These are phyloP conservation scores for Bos javanicus DNA, from an alignment of 2,113 vertebrate genomes.

Conservation along the genomic window DNA sequence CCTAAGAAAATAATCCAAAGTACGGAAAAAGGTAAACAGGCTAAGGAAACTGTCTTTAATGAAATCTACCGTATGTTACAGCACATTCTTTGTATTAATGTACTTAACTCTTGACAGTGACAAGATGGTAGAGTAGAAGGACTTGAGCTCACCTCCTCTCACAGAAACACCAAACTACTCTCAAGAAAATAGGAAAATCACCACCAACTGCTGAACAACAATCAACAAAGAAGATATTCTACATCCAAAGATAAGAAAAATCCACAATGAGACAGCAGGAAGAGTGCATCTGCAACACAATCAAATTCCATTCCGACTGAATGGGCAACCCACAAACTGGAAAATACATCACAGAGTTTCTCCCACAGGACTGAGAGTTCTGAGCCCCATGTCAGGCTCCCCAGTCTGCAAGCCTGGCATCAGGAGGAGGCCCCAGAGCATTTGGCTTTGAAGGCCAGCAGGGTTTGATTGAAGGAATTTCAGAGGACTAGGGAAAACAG, in stretches of 20 bases:
- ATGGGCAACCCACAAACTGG: neutral
- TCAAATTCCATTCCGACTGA: neutral
- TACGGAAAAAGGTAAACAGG: neutral
- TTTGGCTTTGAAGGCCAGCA: neutral
- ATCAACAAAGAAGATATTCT: too few species aligned
- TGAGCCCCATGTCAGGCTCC: neutral
- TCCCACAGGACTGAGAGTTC: neutral
- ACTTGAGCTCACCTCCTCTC: too few species aligned
- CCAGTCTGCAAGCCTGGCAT: neutral
- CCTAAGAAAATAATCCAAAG: neutral
- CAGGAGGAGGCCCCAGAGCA: neutral
- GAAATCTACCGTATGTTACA: neutral
- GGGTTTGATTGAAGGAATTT: neutral
- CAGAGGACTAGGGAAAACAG: neutral
- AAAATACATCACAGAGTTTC: neutral
- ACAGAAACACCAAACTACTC: too few species aligned
- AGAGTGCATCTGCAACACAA: neutral
- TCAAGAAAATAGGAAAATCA: too few species aligned
- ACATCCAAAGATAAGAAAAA: neutral
- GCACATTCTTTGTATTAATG: neutral
- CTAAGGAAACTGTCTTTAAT: neutral
- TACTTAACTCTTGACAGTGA: neutral
- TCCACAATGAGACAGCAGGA: neutral
- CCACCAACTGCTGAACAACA: too few species aligned
- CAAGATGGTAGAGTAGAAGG: neutral